A percentile compares a stretch with the other conserved stretches of the same genome.
Conservation (phyloP, 2,113 vertebrate species). For the Pygoscelis adeliae region DNA sequence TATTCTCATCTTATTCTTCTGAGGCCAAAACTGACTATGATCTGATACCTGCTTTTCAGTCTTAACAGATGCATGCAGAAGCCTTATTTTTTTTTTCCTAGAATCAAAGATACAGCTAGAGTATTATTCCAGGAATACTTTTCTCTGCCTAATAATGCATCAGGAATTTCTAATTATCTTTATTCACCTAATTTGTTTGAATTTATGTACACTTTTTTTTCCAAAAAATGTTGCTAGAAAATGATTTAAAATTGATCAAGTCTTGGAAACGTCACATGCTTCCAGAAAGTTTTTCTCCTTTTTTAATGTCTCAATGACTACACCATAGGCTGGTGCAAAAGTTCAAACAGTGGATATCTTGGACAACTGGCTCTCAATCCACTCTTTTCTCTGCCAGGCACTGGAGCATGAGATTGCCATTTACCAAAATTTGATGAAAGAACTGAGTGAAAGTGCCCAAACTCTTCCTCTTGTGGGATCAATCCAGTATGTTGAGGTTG, state of each 20-base stretch:
- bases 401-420: conserved; percentile 71
- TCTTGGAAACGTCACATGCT: background rate
- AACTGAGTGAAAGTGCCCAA: conserved; percentile 46
- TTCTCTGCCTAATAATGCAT: background rate
- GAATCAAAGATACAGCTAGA: background rate
- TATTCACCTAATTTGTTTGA: background rate
- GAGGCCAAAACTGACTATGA: background rate
- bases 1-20: background rate
- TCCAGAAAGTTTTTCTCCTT: background rate
- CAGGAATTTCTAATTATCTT: background rate
- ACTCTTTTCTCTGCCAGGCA: conserved; percentile 29
- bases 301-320: background rate
- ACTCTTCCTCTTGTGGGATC: background rate
- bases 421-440: conserved; percentile 45
- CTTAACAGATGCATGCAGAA: background rate
- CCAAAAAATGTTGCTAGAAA: background rate
- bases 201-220: background rate
- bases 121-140: background rate
- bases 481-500: conserved; percentile 65
- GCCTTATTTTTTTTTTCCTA: background rate
- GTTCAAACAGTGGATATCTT: background rate
- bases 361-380: background rate
- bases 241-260: background rate
- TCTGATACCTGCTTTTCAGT: background rate
- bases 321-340: background rate